These are phyloP conservation scores for Drosophila percnosoma DNA, from an alignment of 2,888 invertebrate species.

Conservation along the genomic window DNA sequence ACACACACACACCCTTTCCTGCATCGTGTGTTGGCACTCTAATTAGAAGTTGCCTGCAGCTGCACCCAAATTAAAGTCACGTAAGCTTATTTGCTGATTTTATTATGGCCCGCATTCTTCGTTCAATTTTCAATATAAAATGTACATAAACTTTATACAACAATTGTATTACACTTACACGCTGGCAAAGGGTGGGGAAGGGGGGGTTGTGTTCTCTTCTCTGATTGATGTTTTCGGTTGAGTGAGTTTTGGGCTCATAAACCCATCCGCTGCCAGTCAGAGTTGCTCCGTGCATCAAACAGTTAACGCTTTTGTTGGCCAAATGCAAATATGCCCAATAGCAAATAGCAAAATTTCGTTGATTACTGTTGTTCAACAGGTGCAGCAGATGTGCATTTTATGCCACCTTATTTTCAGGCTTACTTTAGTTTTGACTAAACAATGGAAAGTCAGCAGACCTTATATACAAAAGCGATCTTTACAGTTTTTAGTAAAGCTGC, in stretches of 20 bases:
- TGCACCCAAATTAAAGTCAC: slow-evolving; percentile 74
- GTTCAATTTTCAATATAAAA: slow-evolving; percentile 49
- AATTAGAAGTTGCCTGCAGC: slow-evolving; percentile 72
- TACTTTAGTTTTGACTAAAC: slow-evolving; percentile 5
- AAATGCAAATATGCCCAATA: slow-evolving; percentile 26
- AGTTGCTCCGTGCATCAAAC: slow-evolving; percentile 25
- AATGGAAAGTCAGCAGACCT: slow-evolving; percentile 19
- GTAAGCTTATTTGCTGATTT: slow-evolving; percentile 74
- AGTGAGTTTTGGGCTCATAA: slow-evolving; percentile 34
- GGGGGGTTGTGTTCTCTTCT: background rate
- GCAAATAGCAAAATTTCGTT: slow-evolving; percentile 29
- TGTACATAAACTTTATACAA: slow-evolving; percentile 32
- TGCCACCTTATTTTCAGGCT: slow-evolving; percentile 21
- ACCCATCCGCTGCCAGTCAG: slow-evolving; percentile 9
- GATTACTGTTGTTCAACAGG: slow-evolving; percentile 37
- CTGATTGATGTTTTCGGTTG: slow-evolving; percentile 59
- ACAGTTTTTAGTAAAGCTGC: background rate
- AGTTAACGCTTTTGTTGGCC: slow-evolving; percentile 20
- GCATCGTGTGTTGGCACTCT: slow-evolving; percentile 54
- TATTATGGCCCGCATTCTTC: slow-evolving; percentile 59
- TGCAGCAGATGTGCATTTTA: slow-evolving; percentile 44
- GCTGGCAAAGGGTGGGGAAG: slow-evolving; percentile 13
- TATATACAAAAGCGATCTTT: background rate
- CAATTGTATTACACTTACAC: slow-evolving; percentile 46
- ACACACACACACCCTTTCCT: slow-evolving; percentile 39